Percentiles rank a stretch among this genome's conserved stretches.
These are phyloP conservation scores for Anser cygnoides DNA, from an alignment of 2,113 vertebrate genomes.

Conservation along the genomic window DNA sequence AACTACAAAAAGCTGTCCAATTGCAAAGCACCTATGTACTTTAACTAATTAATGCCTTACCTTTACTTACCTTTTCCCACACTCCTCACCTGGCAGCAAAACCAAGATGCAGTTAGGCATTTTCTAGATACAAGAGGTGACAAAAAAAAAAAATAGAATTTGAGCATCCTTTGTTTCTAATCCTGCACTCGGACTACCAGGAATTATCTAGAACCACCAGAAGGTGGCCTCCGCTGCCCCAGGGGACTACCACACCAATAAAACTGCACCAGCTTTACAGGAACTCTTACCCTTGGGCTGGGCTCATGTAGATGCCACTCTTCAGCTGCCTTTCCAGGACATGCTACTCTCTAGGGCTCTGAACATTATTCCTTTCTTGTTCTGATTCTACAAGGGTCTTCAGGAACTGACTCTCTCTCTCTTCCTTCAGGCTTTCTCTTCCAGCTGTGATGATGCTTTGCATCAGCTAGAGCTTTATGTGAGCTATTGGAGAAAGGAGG, in stretches of 20 bases:
- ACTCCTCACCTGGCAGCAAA: background rate
- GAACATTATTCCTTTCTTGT: background rate
- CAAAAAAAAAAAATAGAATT: background rate
- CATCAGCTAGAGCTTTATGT: background rate
- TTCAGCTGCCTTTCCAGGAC: background rate
- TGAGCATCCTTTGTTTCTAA: background rate
- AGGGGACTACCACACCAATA: accelerated
- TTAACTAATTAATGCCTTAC: background rate
- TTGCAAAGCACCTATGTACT: background rate
- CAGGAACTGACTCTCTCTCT: background rate
- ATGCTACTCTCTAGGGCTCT: background rate
- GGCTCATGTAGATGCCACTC: background rate
- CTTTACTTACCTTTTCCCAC: background rate
- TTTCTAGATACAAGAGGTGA: background rate
- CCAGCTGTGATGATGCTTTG: background rate
- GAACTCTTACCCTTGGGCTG: background rate
- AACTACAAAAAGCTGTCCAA: background rate
- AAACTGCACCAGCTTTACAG: background rate
- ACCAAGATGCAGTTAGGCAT: background rate
- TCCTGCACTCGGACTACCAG: background rate
- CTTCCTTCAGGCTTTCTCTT: background rate
- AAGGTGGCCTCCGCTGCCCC: background rate
- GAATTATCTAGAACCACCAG: background rate
- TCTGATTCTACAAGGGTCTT: background rate
- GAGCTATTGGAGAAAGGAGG: background rate